Evolutionary conservation across 2,888 invertebrate genomes (phyloP).

Genomic region (Xylota sylvarum): DNA sequence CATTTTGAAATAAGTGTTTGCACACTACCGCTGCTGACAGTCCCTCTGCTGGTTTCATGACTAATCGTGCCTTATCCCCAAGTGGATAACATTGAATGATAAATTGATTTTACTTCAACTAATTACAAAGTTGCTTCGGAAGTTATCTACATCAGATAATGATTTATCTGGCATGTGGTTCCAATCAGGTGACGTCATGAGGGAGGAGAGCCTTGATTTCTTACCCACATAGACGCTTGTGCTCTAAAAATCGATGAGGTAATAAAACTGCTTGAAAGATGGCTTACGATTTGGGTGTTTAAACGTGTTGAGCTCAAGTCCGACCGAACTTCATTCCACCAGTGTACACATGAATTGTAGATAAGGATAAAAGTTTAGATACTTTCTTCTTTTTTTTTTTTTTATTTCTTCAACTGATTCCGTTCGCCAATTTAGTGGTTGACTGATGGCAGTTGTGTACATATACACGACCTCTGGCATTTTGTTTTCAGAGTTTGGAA

Average conservation of each 20-base stretch:
- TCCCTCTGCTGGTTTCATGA: too few relatives aligned
- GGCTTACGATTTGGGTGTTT: not conserved
- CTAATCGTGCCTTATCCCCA: too few relatives aligned
- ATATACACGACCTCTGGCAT: constrained; percentile 15
- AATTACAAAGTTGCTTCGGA: not conserved
- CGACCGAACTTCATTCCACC: constrained; percentile 1
- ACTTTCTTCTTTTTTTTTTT: not conserved
- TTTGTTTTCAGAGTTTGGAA: constrained; percentile 5
- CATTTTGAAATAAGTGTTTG: too few relatives aligned
- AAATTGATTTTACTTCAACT: not conserved
- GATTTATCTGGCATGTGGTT: not conserved
- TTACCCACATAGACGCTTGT: not conserved
- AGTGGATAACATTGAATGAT: too few relatives aligned
- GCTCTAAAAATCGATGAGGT: constrained; percentile 8
- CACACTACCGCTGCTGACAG: too few relatives aligned
- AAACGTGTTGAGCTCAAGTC: constrained; percentile 6
- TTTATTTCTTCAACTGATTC: constrained; percentile 22
- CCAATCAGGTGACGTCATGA: not conserved
- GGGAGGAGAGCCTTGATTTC: not conserved
- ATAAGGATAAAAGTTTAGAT: constrained; percentile 15
- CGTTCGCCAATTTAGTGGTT: constrained; percentile 31
- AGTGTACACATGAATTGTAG: constrained; percentile 11
- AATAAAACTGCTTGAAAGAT: constrained; percentile 9
- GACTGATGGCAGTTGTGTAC: constrained; percentile 31
- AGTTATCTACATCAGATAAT: constrained; percentile 6